Conservation (phyloP, 2,113 vertebrate genomes). For the Antennarius striatus region DNA sequence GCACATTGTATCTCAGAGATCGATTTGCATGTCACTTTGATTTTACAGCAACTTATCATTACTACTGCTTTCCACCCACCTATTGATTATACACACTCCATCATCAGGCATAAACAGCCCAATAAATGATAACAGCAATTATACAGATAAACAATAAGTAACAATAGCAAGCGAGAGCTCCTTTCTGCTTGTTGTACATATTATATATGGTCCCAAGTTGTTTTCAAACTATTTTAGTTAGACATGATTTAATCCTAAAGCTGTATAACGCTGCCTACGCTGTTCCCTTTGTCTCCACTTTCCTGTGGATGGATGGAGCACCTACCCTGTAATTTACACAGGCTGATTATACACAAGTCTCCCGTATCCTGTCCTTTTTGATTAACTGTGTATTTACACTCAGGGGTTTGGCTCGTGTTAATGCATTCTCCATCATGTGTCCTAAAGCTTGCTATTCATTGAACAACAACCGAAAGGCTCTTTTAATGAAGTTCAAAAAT, state of each 20-base stretch:
- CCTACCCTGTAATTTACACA: constrained; percentile 66
- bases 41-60: constrained; percentile 61
- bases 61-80: constrained; percentile 33
- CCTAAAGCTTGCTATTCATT: constrained; percentile 28
- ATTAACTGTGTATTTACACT: constrained; percentile 72
- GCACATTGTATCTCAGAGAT: constrained; percentile 46
- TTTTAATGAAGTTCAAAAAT: constrained; percentile 45
- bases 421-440: constrained; percentile 47
- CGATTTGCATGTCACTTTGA: constrained; percentile 41
- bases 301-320: constrained; percentile 61
- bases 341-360: constrained; percentile 66
- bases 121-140: constrained; percentile 51
- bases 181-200: constrained; percentile 28
- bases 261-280: constrained; percentile 20
- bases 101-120: constrained; percentile 19
- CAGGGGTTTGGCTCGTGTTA: constrained; percentile 40
- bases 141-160: constrained; percentile 41
- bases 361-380: constrained; percentile 68
- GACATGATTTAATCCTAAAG: constrained; percentile 47
- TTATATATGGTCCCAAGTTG: constrained; percentile 18
- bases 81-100: constrained; percentile 50
- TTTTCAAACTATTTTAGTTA: constrained; percentile 47
- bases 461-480: neutral
- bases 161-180: constrained; percentile 26
- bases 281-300: constrained; percentile 57